Evolutionary conservation across 1,140 invertebrate species (phyloP).

Genomic region (Nasonia longicornis): DNA sequence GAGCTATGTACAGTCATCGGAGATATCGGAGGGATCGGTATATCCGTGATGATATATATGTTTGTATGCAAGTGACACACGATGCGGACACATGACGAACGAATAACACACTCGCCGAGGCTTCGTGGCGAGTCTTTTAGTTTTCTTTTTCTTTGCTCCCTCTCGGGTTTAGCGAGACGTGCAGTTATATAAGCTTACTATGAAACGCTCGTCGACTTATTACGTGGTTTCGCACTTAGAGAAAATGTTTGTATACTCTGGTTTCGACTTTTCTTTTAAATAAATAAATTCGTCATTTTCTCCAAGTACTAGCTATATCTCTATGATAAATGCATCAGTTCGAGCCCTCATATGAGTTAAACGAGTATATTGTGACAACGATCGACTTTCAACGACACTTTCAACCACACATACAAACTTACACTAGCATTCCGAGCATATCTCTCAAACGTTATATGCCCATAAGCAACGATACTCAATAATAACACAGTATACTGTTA

Average conservation of each 20-base stretch:
- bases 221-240: neutral
- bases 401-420: neutral
- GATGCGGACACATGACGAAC: neutral
- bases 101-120: neutral
- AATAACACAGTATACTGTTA: neutral
- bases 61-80: neutral
- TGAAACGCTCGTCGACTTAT: neutral
- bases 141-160: neutral
- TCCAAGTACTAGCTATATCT: neutral
- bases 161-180: neutral
- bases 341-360: neutral
- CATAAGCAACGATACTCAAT: neutral
- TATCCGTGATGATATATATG: neutral
- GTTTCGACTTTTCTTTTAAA: neutral
- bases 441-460: neutral
- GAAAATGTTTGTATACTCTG: neutral
- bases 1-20: neutral
- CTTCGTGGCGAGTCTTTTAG: conserved; percentile 2
- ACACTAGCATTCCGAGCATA: neutral
- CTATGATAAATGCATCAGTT: neutral
- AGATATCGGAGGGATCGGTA: neutral
- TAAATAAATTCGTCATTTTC: neutral
- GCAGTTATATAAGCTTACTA: neutral
- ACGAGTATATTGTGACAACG: neutral
- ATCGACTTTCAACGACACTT: neutral